A percentile compares a stretch with the other conserved stretches of the same genome.
Conservation (phyloP, 2,797 vertebrate species). For the Acanthurus leucopareius region DNA sequence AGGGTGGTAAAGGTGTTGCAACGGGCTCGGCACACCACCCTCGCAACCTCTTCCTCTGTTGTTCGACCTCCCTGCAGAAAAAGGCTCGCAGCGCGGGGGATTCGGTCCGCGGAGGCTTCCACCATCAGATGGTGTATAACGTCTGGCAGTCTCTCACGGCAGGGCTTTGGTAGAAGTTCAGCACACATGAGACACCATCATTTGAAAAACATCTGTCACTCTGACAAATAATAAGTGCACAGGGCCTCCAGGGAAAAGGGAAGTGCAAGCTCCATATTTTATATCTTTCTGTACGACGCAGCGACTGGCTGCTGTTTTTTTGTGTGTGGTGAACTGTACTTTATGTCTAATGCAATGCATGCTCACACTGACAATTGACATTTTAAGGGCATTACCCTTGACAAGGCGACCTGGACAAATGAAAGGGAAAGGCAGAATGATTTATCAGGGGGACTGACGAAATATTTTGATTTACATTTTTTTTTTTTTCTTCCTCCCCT, state of each 20-base stretch:
- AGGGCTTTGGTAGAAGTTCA: slow-evolving; percentile 81
- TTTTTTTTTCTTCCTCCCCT: slow-evolving; percentile 1
- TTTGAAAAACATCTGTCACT: slow-evolving; percentile 91
- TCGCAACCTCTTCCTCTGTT: slow-evolving; percentile 53
- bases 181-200: slow-evolving; percentile 82
- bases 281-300: slow-evolving; percentile 68
- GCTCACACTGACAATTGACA: slow-evolving; percentile 82
- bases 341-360: slow-evolving; percentile 77
- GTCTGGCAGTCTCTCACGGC: slow-evolving; percentile 76
- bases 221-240: slow-evolving; percentile 87
- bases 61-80: slow-evolving; percentile 48
- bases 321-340: slow-evolving; percentile 78
- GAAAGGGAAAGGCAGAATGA: slow-evolving; percentile 77
- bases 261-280: slow-evolving; percentile 83
- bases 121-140: slow-evolving; percentile 72
- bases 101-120: slow-evolving; percentile 65
- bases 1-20: neutral
- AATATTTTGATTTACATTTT: slow-evolving; percentile 80
- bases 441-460: slow-evolving; percentile 70
- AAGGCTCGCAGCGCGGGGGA: slow-evolving; percentile 52
- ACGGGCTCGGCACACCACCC: slow-evolving; percentile 63
- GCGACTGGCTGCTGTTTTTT: slow-evolving; percentile 74
- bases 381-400: slow-evolving; percentile 84
- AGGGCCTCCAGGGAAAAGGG: slow-evolving; percentile 80
- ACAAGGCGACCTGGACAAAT: slow-evolving; percentile 81